Base-by-base conservation (phyloP, 64 coral and sea anemone species). In the Montipora capricornis region DNA sequence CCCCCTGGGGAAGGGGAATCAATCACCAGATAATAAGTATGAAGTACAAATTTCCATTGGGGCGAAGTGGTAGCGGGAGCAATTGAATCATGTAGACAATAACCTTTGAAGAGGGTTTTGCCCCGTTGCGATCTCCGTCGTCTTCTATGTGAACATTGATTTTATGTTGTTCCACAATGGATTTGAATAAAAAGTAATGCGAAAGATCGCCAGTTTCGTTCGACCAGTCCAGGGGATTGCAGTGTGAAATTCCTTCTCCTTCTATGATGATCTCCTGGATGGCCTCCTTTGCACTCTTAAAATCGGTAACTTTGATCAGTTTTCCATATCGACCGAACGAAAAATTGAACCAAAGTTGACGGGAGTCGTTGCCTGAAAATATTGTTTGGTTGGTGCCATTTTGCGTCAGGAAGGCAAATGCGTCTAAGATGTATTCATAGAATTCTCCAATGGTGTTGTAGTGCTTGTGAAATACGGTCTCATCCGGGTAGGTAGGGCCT, bases 171-270 rank as follows among this genome's bases (percentile, higher is more conserved):
- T 91, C 89, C 1, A 73, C 89, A 20, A 91, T 83, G 8, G 89
- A 91, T 57, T 91, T 71, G 62, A 91, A 91, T 19, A 91, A 15
- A 3, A 91, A 92, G 80, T 92, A 92, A 82, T 92, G 90, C 2
- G 90, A 92, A 14, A 92, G 26, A 5, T 92, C 66, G 4, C 51
- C 66, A 10, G 12, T 76, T 8, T 61, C 7, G 12, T 74, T 44
- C 13, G 13, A 50, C 46, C 64, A 84, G 62, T 66, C 78, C 24
- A 76, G 4, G 20, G 80, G 90, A 73, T 92, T 76, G 49, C 90
- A 92, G 1, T 80, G 90, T 5, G 90, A 92, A 49, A 67, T 83
- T 5, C 90, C 90, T 45, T 84, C 90, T 44, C 90, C 80, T 55
- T 92, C 66, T 8, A 37, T 44, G 1, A 92, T 53, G 17, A 92